Conservation (phyloP, 2,797 vertebrate genomes). For the Pampus argenteus region DNA sequence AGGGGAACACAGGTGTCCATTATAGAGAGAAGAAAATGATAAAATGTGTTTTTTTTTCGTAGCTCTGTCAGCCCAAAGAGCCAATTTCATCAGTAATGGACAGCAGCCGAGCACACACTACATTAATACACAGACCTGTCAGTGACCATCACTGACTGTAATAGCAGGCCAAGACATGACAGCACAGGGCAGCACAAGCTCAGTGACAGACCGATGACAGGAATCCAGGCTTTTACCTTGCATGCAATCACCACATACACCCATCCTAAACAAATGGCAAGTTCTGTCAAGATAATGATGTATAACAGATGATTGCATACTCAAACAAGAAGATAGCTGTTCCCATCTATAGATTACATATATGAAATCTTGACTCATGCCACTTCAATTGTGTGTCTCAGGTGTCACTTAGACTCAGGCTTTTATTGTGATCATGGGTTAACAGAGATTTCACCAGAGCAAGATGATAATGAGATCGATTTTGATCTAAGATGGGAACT, state of each 20-base stretch:
- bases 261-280: conserved; percentile 11
- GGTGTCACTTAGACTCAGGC: conserved; percentile 27
- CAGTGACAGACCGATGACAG: conserved; percentile 58
- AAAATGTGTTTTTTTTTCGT: conserved; percentile 43
- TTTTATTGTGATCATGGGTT: conserved; percentile 22
- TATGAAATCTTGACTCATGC: conserved; percentile 28
- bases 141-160: conserved; percentile 66
- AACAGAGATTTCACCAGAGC: conserved; percentile 11
- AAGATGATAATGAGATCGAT: conserved; percentile 24
- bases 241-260: conserved; percentile 24
- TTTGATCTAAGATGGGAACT: conserved; percentile 11
- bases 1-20: conserved; percentile 28
- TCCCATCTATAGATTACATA: conserved; percentile 16
- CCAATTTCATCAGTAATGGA: conserved; percentile 62
- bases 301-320: conserved; percentile 26
- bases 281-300: conserved; percentile 51
- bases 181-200: conserved; percentile 38
- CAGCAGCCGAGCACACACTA: conserved; percentile 37
- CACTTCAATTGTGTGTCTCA: background rate
- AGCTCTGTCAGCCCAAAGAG: conserved; percentile 45
- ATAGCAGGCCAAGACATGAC: conserved; percentile 59
- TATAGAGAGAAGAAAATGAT: conserved; percentile 19
- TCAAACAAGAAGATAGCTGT: conserved; percentile 15
- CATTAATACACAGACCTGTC: conserved; percentile 67
- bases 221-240: conserved; percentile 47